Conservation (phyloP, 2,113 vertebrate species). For the Pachycephala philippinensis region DNA sequence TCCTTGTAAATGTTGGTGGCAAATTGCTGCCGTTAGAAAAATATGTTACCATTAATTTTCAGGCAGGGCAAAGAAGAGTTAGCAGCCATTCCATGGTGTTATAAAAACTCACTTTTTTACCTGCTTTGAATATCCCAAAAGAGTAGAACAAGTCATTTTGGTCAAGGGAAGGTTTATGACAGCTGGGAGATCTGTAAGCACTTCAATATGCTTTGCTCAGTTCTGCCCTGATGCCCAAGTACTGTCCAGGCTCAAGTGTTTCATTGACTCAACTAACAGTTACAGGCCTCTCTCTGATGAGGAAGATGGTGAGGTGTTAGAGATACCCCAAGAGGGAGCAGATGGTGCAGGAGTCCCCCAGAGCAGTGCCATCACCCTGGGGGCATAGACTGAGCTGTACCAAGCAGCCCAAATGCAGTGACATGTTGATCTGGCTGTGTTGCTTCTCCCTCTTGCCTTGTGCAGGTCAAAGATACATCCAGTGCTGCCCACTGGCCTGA, state of each 20-base stretch:
- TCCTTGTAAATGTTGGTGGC: background rate
- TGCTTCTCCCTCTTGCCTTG: background rate
- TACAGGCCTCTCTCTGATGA: background rate
- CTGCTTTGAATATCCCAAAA: background rate
- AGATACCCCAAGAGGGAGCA: background rate
- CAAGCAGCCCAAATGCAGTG: background rate
- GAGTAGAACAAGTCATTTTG: background rate
- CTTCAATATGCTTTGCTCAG: background rate
- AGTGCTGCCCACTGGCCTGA: background rate
- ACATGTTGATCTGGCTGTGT: rapidly evolving
- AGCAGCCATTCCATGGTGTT: background rate
- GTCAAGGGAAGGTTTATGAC: background rate
- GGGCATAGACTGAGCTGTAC: background rate
- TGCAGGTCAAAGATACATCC: background rate
- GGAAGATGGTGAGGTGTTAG: background rate
- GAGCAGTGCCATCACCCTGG: rapidly evolving
- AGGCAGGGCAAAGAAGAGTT: background rate
- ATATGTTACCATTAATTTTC: slow-evolving; percentile 16
- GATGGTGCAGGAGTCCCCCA: background rate
- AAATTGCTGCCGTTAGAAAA: slow-evolving; percentile 42
- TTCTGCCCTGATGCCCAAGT: background rate
- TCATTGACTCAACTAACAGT: background rate
- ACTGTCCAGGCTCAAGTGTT: background rate
- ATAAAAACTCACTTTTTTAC: slow-evolving; percentile 6
- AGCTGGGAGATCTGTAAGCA: background rate